Conservation (phyloP, 2,113 vertebrate genomes). For the Pelvicachromis taeniatus region DNA sequence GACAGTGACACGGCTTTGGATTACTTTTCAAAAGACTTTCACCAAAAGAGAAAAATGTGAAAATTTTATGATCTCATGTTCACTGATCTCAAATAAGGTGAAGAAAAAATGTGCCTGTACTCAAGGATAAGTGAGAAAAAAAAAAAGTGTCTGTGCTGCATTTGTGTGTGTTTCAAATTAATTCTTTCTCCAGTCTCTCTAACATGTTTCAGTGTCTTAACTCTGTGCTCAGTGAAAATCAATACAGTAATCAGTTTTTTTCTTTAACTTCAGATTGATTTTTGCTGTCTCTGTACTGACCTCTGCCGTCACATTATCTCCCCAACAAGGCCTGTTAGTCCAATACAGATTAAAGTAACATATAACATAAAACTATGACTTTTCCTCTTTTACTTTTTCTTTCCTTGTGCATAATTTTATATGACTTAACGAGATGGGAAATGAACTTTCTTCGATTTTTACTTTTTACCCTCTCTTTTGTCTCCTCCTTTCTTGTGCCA, state of each 20-base stretch:
- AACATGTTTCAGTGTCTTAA: constrained; percentile 57
- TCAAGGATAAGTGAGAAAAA: not conserved
- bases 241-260: constrained; percentile 67
- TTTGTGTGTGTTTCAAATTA: constrained; percentile 15
- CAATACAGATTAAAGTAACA: constrained; percentile 66
- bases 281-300: constrained; percentile 63
- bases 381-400: not conserved
- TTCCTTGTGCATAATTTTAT: not conserved
- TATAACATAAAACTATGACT: constrained; percentile 27
- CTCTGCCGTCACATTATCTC: constrained; percentile 71
- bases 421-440: not conserved
- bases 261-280: constrained; percentile 70
- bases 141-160: not conserved
- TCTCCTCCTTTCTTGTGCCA: not conserved
- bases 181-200: constrained; percentile 15
- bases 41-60: not conserved
- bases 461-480: not conserved
- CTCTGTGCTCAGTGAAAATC: constrained; percentile 54
- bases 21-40: not conserved
- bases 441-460: not conserved
- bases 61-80: not conserved
- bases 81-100: not conserved
- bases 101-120: not conserved
- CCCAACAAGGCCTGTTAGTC: constrained; percentile 71
- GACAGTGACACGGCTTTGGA: not conserved